Percentiles rank a stretch among this genome's conserved stretches.
Evolutionary conservation across 2,113 vertebrate species (phyloP).

Genomic region (Hemibagrus wyckioides): DNA sequence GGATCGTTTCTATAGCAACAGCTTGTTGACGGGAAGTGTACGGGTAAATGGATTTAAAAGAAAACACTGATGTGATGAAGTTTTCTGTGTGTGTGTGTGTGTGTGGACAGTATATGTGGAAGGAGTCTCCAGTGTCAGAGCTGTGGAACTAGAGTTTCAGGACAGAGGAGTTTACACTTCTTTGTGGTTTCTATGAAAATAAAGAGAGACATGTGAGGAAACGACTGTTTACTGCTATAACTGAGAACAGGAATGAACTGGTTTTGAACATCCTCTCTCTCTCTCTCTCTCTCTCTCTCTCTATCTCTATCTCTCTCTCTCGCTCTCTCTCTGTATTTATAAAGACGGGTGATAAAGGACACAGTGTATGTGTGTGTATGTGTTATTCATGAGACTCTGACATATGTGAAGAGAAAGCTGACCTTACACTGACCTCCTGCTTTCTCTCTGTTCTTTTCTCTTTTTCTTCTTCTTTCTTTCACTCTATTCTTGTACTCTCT

Average conservation of each 20-base stretch:
- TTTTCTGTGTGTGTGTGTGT: too few relatives aligned
- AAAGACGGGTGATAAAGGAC: not conserved
- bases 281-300: too few relatives aligned
- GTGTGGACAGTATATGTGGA: not conserved
- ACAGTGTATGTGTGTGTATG: not conserved
- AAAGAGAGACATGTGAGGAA: not conserved
- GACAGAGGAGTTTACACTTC: not conserved
- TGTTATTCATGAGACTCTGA: conserved; percentile 3
- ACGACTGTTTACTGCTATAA: not conserved
- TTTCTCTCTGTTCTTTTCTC: not conserved
- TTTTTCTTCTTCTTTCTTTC: too few relatives aligned
- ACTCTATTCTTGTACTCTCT: not conserved
- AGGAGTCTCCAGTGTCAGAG: not conserved
- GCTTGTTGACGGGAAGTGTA: not conserved
- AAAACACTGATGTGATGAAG: not conserved
- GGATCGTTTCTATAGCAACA: not conserved
- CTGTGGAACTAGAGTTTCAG: not conserved
- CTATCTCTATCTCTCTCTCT: too few relatives aligned
- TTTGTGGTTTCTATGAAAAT: not conserved
- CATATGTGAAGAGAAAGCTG: not conserved
- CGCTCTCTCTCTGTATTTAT: too few relatives aligned
- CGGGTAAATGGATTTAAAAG: too few relatives aligned
- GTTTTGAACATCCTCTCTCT: too few relatives aligned
- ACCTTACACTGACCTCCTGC: not conserved
- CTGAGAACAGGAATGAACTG: too few relatives aligned